Evolutionary conservation across 1,140 invertebrate species (phyloP), one percentile per base, ranked within the genome.

Genomic region (Latrodectus geometricus): DNA sequence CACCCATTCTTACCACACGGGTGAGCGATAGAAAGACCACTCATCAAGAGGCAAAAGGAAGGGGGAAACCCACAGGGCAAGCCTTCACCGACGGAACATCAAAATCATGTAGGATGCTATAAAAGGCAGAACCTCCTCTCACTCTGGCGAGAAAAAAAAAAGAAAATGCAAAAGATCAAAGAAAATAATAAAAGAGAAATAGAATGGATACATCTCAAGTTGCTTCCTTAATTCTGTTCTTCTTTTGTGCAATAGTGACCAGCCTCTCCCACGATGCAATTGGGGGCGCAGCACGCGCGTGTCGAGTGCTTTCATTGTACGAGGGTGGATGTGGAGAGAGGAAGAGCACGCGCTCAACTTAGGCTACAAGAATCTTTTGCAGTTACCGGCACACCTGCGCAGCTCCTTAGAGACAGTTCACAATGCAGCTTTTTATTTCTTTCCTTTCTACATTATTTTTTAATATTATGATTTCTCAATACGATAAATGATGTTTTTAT

Each of bases 211-310:
- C 61, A 23, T 78, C 76, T 78, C 48, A 68, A 66, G 76, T 66
- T 78, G 76, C 76, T 78, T 78, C 76, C 76, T 78, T 68, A 68
- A 78, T 78, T 78, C 61, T 66, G 76, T 78, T 66, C 54, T 49
- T 66, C 56, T 77, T 78, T 68, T 48, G 23, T 78, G n/a, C 66
- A 49, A 56, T 76, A 11, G 49, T 76, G 54, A 23, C 61, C 11
- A 48, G 61, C 61, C 76, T 66, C 35, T 48, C 61, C 76, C 76
- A 66, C 17, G 35, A 35, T 5, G 61, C 23, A 66, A 78, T n/a
- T 66, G 23, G 76, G 76, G 48, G 61, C 61, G 61, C 35, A 35
- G 61, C 61, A 23, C 35, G 61, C 61, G 61, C 61, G 52, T 20
- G 17, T 14, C 54, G 35, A 66, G 76, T 78, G 61, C 61, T 56